These are phyloP conservation scores for Paralichthys olivaceus DNA, from an alignment of 2,113 vertebrate genomes.

Conservation along the genomic window DNA sequence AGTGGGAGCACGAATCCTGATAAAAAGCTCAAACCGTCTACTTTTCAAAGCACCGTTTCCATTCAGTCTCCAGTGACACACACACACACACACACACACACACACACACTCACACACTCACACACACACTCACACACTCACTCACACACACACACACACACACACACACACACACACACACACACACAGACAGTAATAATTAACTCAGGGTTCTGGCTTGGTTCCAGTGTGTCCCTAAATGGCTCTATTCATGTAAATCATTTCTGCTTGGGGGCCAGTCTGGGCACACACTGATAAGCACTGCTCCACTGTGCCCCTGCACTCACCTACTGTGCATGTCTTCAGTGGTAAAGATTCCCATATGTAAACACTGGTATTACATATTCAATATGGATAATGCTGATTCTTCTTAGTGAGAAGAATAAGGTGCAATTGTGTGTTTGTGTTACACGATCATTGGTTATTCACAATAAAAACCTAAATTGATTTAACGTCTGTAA, in stretches of 20 bases:
- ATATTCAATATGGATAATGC: constrained; percentile 1
- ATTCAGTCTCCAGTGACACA: constrained; percentile 43
- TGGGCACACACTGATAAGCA: constrained; percentile 76
- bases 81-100: constrained; percentile 31
- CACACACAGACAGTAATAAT: constrained; percentile 57
- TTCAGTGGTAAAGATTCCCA: constrained; percentile 42
- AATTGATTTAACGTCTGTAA: neutral
- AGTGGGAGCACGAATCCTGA: constrained; percentile 42
- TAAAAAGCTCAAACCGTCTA: constrained; percentile 39
- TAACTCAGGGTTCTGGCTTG: constrained; percentile 69
- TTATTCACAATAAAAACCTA: constrained; percentile 3
- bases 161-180: constrained; percentile 32
- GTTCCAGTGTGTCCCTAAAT: constrained; percentile 72
- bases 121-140: constrained; percentile 38
- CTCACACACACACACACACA: constrained; percentile 34
- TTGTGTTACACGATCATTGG: constrained; percentile 14
- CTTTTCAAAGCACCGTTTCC: constrained; percentile 45
- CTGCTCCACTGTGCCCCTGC: constrained; percentile 40
- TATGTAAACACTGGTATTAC: constrained; percentile 19
- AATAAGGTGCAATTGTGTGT: neutral
- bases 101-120: constrained; percentile 23
- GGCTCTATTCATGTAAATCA: constrained; percentile 74
- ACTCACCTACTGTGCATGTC: constrained; percentile 47
- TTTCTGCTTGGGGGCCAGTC: constrained; percentile 67
- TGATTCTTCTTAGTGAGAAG: neutral